Evolutionary conservation across 2,888 invertebrate genomes (phyloP).

Genomic region (Cinara cedri): DNA sequence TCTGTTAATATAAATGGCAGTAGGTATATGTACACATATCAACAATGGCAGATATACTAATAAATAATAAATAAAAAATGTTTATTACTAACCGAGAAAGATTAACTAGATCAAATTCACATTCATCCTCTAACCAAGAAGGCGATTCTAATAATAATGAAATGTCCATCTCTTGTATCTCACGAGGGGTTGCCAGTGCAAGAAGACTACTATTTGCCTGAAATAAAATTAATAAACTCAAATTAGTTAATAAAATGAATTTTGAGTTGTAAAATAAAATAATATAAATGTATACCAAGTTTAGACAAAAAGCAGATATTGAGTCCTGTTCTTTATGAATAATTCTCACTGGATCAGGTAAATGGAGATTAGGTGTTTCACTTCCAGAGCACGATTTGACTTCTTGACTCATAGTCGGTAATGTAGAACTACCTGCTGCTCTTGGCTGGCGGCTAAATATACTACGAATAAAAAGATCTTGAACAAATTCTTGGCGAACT

Average conservation of each 20-base stretch:
- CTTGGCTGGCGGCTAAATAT: conserved; percentile 78
- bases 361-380: conserved; percentile 59
- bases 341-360: conserved; percentile 86
- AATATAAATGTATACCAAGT: conserved; percentile 71
- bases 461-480: conserved; percentile 92
- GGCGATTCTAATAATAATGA: conserved; percentile 87
- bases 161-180: conserved; percentile 98
- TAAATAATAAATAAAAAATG: conserved; percentile 52
- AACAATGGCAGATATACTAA: no score
- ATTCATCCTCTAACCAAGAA: conserved; percentile 95
- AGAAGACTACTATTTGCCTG: conserved; percentile 81
- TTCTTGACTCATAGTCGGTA: conserved; percentile 57
- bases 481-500: conserved; percentile 89
- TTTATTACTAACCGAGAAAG: conserved; percentile 67
- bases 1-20: conserved; percentile 60
- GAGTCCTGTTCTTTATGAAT: conserved; percentile 99
- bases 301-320: conserved; percentile 95
- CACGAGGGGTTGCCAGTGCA: conserved; percentile 92
- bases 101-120: conserved; percentile 92
- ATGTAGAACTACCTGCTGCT: conserved; percentile 54
- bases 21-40: no score
- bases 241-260: not conserved
- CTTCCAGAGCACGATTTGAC: conserved; percentile 56
- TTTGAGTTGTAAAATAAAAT: conserved; percentile 36
- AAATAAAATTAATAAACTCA: conserved; percentile 30